These are phyloP conservation scores for Peromyscus melanophrys DNA, from an alignment of 2,797 vertebrate species.

Conservation along the genomic window DNA sequence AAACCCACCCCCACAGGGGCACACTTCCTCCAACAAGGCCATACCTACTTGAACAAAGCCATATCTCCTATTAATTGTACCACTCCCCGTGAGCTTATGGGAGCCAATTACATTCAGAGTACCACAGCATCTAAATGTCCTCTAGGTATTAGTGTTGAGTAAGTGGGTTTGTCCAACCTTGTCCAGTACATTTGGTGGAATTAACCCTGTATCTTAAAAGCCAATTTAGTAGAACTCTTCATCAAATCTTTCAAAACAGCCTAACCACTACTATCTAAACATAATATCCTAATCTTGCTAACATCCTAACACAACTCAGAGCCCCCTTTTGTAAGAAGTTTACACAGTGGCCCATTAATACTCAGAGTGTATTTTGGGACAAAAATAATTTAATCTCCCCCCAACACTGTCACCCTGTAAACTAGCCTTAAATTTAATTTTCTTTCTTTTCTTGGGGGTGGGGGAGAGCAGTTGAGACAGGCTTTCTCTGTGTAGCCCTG, in stretches of 20 bases:
- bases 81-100: neutral
- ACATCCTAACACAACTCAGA: neutral
- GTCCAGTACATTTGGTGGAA: neutral
- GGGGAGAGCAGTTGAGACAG: neutral
- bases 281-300: neutral
- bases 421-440: constrained; percentile 79
- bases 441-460: neutral
- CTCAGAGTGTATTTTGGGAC: constrained; percentile 59
- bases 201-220: neutral
- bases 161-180: neutral
- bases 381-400: constrained; percentile 81
- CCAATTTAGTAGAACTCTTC: neutral
- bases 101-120: neutral
- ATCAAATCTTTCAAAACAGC: neutral
- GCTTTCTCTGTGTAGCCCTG: neutral
- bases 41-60: neutral
- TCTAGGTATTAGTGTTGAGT: neutral
- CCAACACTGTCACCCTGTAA: constrained; percentile 79
- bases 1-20: neutral
- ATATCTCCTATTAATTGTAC: neutral
- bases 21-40: neutral
- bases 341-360: constrained; percentile 52
- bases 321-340: constrained; percentile 23
- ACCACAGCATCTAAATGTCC: neutral
- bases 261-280: neutral